phyloP scores from a whole-genome alignment of 2,113 vertebrate species.

The Blennius ocellaris region DNA sequence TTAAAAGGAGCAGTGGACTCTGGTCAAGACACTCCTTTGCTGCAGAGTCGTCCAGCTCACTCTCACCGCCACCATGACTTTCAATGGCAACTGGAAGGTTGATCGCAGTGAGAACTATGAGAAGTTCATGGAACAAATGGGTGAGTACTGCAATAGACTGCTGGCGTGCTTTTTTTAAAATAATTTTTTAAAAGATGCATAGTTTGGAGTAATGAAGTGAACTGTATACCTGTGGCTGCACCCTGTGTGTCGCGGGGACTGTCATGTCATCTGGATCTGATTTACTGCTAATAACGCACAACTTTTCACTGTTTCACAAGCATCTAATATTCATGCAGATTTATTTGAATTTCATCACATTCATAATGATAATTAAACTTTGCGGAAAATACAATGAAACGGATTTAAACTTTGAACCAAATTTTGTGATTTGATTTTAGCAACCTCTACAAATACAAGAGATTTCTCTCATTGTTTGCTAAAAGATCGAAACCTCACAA shows the following conservation, averaged over 20 bases:
- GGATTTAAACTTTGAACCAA: too few relatives aligned
- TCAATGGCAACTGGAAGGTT: slow-evolving; percentile 91
- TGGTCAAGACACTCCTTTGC: slow-evolving; percentile 34
- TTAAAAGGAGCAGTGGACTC: slow-evolving; percentile 67
- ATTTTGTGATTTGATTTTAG: too few relatives aligned
- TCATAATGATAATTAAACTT: too few relatives aligned
- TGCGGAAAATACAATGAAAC: too few relatives aligned
- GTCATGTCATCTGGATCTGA: background rate
- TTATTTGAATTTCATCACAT: too few relatives aligned
- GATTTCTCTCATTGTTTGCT: background rate
- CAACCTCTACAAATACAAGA: too few relatives aligned
- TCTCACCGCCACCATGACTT: slow-evolving; percentile 84
- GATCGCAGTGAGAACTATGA: slow-evolving; percentile 93
- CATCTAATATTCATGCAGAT: too few relatives aligned
- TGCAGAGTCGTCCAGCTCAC: slow-evolving; percentile 43
- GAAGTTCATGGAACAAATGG: slow-evolving; percentile 94
- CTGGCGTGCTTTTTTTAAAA: background rate
- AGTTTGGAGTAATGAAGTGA: background rate
- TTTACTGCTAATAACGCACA: background rate
- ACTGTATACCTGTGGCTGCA: background rate
- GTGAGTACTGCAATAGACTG: slow-evolving; percentile 79
- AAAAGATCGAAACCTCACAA: slow-evolving; percentile 18
- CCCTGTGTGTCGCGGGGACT: background rate
- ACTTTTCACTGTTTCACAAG: too few relatives aligned
- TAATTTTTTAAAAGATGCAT: background rate